These are phyloP conservation scores for Poeciliopsis occidentalis DNA, from an alignment of 2,113 vertebrate species.

Conservation along the genomic window DNA sequence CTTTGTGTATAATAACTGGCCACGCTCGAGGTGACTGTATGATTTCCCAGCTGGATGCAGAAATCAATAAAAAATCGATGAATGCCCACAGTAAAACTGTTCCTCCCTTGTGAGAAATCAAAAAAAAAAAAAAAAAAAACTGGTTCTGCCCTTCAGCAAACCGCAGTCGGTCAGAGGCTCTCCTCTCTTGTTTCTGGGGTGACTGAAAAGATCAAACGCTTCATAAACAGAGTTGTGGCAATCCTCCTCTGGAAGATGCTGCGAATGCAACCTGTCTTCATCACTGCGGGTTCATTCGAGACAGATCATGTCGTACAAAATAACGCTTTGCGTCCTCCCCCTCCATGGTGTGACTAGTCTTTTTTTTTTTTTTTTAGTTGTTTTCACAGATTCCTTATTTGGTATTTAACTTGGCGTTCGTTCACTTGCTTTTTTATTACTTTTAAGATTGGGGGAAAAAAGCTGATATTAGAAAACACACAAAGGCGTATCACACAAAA, in stretches of 20 bases:
- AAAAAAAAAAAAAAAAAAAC: background rate
- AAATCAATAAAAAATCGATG: background rate
- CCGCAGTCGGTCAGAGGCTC: background rate
- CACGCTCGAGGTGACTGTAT: background rate
- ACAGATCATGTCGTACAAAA: too few species aligned
- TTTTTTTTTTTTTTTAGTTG: too few species aligned
- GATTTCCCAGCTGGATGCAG: background rate
- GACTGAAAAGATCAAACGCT: background rate
- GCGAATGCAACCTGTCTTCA: background rate
- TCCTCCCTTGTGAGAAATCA: background rate
- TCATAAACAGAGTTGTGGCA: background rate
- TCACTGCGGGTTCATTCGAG: background rate
- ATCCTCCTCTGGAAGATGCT: background rate
- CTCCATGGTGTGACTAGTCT: too few species aligned
- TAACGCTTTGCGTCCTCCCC: too few species aligned
- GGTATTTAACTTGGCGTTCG: too few species aligned
- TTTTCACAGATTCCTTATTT: too few species aligned
- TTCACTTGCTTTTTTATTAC: too few species aligned
- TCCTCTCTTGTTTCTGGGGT: background rate
- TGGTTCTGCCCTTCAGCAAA: background rate
- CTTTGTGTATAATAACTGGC: background rate
- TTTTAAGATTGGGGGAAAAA: too few species aligned
- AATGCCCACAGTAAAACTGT: too few species aligned
- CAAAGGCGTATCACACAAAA: too few species aligned
- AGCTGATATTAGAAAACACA: too few species aligned